These are phyloP conservation scores for Caradrina kadenii DNA, from an alignment of 2,888 invertebrate genomes.

Conservation along the genomic window DNA sequence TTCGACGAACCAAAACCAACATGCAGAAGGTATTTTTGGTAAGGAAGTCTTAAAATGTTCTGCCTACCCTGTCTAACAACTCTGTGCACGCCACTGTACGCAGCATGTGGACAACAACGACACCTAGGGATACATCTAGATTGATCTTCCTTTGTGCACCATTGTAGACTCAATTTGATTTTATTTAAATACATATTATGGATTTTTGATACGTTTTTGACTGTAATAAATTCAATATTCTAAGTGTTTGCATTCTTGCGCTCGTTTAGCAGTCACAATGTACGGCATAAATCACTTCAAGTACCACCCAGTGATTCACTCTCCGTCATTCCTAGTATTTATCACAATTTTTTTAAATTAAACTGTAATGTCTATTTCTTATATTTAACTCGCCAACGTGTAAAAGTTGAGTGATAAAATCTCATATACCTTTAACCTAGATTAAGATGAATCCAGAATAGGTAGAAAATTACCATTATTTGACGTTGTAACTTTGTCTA, in stretches of 20 bases:
- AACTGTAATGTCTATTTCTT: too few species aligned
- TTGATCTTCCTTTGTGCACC: slow-evolving; percentile 40
- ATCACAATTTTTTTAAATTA: too few species aligned
- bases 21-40: too few species aligned
- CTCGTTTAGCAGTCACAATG: neutral
- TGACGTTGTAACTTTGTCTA: slow-evolving; percentile 38
- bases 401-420: too few species aligned
- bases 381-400: too few species aligned
- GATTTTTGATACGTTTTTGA: slow-evolving; percentile 5
- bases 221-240: slow-evolving; percentile 5
- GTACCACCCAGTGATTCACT: too few species aligned
- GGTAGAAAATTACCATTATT: slow-evolving; percentile 34
- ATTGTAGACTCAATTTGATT: slow-evolving; percentile 22
- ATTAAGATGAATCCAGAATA: slow-evolving; percentile 3
- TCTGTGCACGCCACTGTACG: too few species aligned
- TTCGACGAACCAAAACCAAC: too few species aligned
- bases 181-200: slow-evolving; percentile 28
- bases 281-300: neutral
- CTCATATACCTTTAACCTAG: too few species aligned
- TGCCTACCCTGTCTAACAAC: too few species aligned
- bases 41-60: too few species aligned
- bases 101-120: slow-evolving; percentile 33
- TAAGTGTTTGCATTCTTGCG: neutral
- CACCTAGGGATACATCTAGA: slow-evolving; percentile 17
- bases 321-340: too few species aligned